A percentile compares a stretch with the other conserved stretches of the same genome.
phyloP scores from a whole-genome alignment of 2,888 invertebrate genomes.

The Drosophila buzzatii region DNA sequence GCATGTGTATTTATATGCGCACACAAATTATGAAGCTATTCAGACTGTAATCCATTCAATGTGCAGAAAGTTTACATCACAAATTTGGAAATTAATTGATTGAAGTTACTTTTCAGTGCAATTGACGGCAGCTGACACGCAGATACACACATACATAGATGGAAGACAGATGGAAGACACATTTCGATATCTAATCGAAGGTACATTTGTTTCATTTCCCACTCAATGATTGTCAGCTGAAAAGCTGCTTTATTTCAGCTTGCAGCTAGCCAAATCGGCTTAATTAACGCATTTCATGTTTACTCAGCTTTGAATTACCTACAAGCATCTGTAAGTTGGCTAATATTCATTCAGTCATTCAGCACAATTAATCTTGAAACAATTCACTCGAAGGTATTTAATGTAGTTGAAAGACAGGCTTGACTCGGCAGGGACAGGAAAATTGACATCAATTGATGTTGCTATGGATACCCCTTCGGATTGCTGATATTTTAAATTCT shows the following conservation, averaged over 20 bases:
- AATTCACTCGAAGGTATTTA: neutral
- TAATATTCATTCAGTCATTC: neutral
- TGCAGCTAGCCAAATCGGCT: neutral
- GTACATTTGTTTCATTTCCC: neutral
- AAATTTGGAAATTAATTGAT: constrained; percentile 3
- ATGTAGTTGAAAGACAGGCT: neutral
- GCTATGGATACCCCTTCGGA: too few species aligned
- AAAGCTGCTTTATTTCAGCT: neutral
- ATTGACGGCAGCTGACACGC: neutral
- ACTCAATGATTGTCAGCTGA: neutral
- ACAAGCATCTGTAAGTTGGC: neutral
- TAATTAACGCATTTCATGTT: constrained; percentile 7
- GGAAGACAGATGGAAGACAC: neutral
- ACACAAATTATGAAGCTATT: constrained; percentile 15
- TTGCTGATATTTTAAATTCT: too few species aligned
- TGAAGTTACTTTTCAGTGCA: neutral
- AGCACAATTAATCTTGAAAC: neutral
- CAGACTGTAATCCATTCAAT: neutral
- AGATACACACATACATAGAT: too few species aligned
- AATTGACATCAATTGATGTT: too few species aligned
- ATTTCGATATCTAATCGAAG: neutral
- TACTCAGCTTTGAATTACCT: neutral
- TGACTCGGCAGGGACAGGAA: neutral
- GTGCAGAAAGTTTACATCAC: neutral
- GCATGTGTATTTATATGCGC: neutral